Conservation (phyloP, 2,113 vertebrate genomes). For the Ploceus nigricollis region DNA sequence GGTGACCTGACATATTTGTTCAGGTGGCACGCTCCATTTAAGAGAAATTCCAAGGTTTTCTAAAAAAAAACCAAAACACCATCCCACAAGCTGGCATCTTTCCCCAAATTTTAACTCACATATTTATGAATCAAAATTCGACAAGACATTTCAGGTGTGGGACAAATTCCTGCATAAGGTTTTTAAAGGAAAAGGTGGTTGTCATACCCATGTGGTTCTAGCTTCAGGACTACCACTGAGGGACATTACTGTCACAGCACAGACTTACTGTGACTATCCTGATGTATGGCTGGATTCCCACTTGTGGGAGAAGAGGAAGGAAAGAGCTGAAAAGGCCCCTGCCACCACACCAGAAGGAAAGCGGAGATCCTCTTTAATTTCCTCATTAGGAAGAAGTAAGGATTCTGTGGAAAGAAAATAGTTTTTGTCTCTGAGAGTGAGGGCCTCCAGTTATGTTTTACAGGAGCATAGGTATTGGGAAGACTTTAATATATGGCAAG, state of each 20-base stretch:
- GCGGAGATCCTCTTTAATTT: neutral
- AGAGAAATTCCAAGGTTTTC: neutral
- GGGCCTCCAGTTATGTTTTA: neutral
- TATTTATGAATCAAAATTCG: neutral
- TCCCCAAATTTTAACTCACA: neutral
- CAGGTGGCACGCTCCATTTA: neutral
- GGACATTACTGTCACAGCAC: neutral
- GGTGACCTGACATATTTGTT: neutral
- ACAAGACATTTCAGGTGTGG: neutral
- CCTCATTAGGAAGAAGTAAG: neutral
- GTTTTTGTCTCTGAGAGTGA: neutral
- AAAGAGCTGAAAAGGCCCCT: neutral
- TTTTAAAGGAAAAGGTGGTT: neutral
- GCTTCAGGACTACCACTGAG: neutral
- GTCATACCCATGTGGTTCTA: neutral
- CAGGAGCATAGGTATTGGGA: neutral
- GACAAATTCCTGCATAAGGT: neutral
- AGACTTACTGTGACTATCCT: neutral
- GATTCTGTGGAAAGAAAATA: neutral
- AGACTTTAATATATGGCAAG: neutral
- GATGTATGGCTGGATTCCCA: neutral
- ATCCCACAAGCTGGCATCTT: neutral
- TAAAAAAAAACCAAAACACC: fast-evolving
- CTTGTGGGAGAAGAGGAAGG: neutral
- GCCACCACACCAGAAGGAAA: neutral